Evolutionary conservation across 2,888 invertebrate genomes (phyloP), one percentile per base, ranked within the genome.

Genomic region (Orthosia gracilis): DNA sequence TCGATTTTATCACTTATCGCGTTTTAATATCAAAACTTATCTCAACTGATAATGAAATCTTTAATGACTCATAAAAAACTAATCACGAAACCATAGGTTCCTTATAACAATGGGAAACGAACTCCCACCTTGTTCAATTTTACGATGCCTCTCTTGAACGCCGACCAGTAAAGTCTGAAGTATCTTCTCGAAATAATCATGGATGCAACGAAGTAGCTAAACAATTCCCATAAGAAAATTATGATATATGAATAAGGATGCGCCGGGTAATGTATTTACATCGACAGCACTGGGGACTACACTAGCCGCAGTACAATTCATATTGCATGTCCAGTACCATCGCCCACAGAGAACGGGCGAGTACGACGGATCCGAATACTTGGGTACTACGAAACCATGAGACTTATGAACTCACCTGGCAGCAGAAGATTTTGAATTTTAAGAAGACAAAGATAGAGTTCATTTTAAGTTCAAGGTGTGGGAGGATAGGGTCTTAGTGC

Each of bases 271-370:
- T 67, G 65, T 80, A 73, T 72, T 67, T 76, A 84, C 86, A 78
- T 86, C 88, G 82, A 87, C 84, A 87, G 85, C 85, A 71, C 58
- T 64, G 78, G 78, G 77, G 80, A 78, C 91, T 88, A 82, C 91
- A 91, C 91, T 91, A 91, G 85, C 86, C 80, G 86, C 84, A 86
- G 89, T 91, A 95, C 93, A 92, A 94, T 94, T 94, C 94, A 94
- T 94, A 95, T 94, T 94, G 93, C 93, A 91, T 94, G 94, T 94
- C 94, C 95, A 93, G 92, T 89, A 91, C 89, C 77, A 70, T 88
- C 95, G 95, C 96, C 95, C 95, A 96, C 95, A 93, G 94, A 90
- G 93, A 90, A 85, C 87, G 83, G 82, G 83, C 57, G 78, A 85
- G 85, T 88, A 88, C 92, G 89, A 90, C 88, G 91, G 88, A 91